A percentile compares a stretch with the other conserved stretches of the same genome.
Evolutionary conservation across 2,113 vertebrate species (phyloP).

Genomic region (Halcyon senegalensis): DNA sequence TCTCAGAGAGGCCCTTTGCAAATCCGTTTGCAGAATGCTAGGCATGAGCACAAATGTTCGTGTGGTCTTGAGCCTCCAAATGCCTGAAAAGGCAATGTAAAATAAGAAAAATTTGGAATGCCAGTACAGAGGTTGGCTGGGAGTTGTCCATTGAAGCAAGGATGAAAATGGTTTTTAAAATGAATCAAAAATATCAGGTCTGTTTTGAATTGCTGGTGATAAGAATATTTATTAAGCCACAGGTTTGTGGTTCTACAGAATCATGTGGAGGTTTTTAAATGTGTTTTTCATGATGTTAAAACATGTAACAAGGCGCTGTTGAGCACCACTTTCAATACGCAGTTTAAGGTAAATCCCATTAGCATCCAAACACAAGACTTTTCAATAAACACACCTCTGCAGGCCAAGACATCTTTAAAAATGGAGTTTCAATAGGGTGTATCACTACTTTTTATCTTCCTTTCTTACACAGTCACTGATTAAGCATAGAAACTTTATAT

Average conservation of each 20-base stretch:
- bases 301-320: not conserved
- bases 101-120: not conserved
- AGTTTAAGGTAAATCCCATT: not conserved
- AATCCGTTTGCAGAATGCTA: constrained; percentile 4
- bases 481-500: not conserved
- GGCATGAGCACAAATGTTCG: not conserved
- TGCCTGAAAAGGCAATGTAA: not conserved
- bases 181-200: not conserved
- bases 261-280: not conserved
- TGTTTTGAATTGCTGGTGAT: not conserved
- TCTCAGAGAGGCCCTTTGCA: constrained; percentile 27
- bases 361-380: not conserved
- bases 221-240: not conserved
- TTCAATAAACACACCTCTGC: not conserved
- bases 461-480: not conserved
- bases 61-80: not conserved
- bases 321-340: not conserved
- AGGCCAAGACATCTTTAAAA: not conserved
- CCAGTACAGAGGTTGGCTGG: not conserved
- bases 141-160: not conserved
- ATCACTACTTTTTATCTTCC: not conserved
- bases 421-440: not conserved
- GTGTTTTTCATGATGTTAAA: not conserved
- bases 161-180: not conserved
- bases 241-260: not conserved